Evolutionary conservation across 53 echinoderm and acorn worm genomes (phyloP), one percentile per base, ranked within the genome.

Genomic region (Temnopleurus reevesii): DNA sequence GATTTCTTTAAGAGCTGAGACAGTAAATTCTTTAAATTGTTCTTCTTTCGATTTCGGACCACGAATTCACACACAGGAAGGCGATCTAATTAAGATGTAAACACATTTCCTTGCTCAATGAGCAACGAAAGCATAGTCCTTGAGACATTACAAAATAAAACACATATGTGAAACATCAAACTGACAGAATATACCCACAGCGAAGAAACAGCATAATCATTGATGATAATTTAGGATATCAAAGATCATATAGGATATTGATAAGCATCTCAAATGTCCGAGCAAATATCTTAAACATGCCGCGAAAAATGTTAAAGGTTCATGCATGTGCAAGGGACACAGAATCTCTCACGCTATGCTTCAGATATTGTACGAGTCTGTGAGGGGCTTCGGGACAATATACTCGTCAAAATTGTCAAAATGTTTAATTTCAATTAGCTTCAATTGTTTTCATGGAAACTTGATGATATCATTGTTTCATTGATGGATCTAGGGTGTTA

Each of bases 141-240:
- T 71, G 71, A 71, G 71, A 71, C 71, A 10, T 19, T 36, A 17
- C n/a, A 31, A 71, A 71, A 71, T 71, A 9, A 71, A 71, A 41
- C 71, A 19, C 71, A 41, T 19, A 41, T 71, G 71, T 19, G 7
- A 2, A 38, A 71, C 41, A 38, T 38, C 9, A 38, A 21, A 36
- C 71, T 38, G 71, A 71, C 71, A 41, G 41, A 71, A 71, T 41
- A 71, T 13, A 18, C 38, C 71, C 21, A 36, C 71, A 38, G 31
- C 63, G 71, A 71, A 41, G 41, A n/a, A 71, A 49, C 36, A 6
- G 5, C 36, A 17, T 71, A 41, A 71, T 71, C 19, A 23, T 36
- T 38, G n/a, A 53, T 80, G 80, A 49, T 80, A 7, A 47, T 80
- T 80, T 80, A 80, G 80, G 53, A 80, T 80, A 80, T 80, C 80